Base-by-base conservation (phyloP, 2,797 vertebrate species). In the Ctenochaetus hawaiiensis region DNA sequence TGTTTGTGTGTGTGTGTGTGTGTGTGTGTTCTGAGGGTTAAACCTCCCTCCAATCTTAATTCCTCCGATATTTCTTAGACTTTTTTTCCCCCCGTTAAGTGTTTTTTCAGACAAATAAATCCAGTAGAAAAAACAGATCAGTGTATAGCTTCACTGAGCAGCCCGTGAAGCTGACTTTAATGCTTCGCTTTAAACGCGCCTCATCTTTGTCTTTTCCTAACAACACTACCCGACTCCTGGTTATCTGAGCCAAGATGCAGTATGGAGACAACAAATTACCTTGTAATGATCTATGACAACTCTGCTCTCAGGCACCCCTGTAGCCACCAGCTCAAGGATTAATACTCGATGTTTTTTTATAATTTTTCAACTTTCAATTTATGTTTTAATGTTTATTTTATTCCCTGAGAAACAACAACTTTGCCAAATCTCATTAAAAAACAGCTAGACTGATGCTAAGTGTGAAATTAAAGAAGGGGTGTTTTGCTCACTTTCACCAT, bases 211-310 rank as follows among this genome's bases (percentile, higher is more conserved):
- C 57, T 59, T 69, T 68, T 79, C 64, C 48, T 63, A 56, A 67
- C 39, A 18, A 72, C 84, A 75, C 78, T 68, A 77, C 73, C 79
- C 66, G 30, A 7, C 74, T 61, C 66, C 51, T 8, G 61, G 66
- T 72, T 75, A 67, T 78, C 67, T 6, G 22, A 82, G 80, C 76
- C 45, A n/a, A 43, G 61, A 74, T 67, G 70, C 77, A 53, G 67
- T 47, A 47, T 69, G 67, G 74, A 86, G 87, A 86, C 82, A 83
- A 90, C 87, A 89, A 91, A 91, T 88, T 87, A 88, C 81, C 82
- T 77, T 59, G 77, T 86, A 77, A 89, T 77, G 85, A 84, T 78
- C 84, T 80, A 41, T 59, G 72, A 85, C 74, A 77, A 77, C 84
- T 84, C 73, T 76, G 57, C 78, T 66, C 71, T 53, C 30, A 47